These are phyloP conservation scores for Drosophila varians DNA, from an alignment of 1,140 invertebrate genomes.

Conservation along the genomic window DNA sequence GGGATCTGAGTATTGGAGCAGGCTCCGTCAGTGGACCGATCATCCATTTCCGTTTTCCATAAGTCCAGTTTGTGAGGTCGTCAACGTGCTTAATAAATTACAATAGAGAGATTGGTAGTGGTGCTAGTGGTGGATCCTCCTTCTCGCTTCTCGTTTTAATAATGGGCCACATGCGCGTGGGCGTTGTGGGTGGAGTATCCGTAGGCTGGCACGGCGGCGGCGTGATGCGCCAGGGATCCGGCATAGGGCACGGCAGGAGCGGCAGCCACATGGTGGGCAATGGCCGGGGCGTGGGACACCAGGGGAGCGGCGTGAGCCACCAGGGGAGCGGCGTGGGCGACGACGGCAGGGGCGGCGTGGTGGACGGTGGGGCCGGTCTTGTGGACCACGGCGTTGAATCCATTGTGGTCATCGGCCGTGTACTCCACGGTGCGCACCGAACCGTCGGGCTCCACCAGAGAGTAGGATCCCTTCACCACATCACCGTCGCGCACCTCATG, in stretches of 20 bases:
- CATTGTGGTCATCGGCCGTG: constrained; percentile 88
- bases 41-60: constrained; percentile 90
- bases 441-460: constrained; percentile 86
- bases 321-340: constrained; percentile 57
- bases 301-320: constrained; percentile 59
- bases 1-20: constrained; percentile 85
- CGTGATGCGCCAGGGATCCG: constrained; percentile 74
- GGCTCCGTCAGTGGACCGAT: constrained; percentile 89
- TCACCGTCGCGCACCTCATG: constrained; percentile 86
- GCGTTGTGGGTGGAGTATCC: constrained; percentile 74
- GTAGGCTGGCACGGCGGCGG: constrained; percentile 69
- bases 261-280: constrained; percentile 75
- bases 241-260: constrained; percentile 68
- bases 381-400: constrained; percentile 85
- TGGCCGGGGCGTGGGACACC: constrained; percentile 57
- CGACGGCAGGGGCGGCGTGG: constrained; percentile 58
- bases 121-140: constrained; percentile 80
- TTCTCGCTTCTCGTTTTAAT: constrained; percentile 43
- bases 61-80: constrained; percentile 85
- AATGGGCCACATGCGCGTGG: constrained; percentile 75
- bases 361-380: constrained; percentile 83
- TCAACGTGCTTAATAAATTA: constrained; percentile 93
- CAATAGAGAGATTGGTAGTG: constrained; percentile 88
- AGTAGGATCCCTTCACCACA: constrained; percentile 86
- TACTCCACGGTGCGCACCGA: constrained; percentile 87